Evolutionary conservation across 2,888 invertebrate species (phyloP).

Genomic region (Drosophila aldrichi): DNA sequence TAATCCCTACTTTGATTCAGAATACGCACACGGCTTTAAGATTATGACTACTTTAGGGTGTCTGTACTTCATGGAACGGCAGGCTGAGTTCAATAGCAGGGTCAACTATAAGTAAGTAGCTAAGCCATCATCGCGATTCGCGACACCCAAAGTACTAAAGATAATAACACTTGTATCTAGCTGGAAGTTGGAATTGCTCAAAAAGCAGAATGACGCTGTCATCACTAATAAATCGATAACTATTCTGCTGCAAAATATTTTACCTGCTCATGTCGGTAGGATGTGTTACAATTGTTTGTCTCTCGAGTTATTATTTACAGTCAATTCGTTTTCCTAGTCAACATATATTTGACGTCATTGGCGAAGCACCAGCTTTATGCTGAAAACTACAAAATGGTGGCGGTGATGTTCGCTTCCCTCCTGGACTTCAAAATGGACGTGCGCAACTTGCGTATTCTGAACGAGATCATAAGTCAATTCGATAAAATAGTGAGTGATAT

Average conservation of each 20-base stretch:
- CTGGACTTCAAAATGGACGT: conserved; percentile 90
- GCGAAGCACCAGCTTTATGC: conserved; percentile 91
- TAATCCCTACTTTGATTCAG: conserved; percentile 89
- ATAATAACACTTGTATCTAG: conserved; percentile 49
- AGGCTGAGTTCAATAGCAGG: conserved; percentile 94
- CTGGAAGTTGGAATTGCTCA: conserved; percentile 90
- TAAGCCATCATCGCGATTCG: too few relatives aligned
- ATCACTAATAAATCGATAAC: conserved; percentile 94
- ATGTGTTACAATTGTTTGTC: conserved; percentile 84
- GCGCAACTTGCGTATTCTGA: conserved; percentile 90
- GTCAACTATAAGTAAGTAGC: conserved; percentile 90
- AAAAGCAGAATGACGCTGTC: conserved; percentile 93
- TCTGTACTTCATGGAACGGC: conserved; percentile 93
- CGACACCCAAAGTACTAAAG: accelerated
- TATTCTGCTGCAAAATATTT: conserved; percentile 94
- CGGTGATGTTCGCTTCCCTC: conserved; percentile 98
- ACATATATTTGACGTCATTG: conserved; percentile 88
- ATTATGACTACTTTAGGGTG: conserved; percentile 90
- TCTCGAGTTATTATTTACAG: conserved; percentile 85
- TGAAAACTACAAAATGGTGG: conserved; percentile 94
- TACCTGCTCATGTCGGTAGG: conserved; percentile 96
- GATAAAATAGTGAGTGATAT: conserved; percentile 88
- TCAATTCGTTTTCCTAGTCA: conserved; percentile 15
- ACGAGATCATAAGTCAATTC: conserved; percentile 96
- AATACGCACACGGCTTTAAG: conserved; percentile 90